phyloP scores from a whole-genome alignment of 2,888 invertebrate species.

The Dicyrtomina minuta region DNA sequence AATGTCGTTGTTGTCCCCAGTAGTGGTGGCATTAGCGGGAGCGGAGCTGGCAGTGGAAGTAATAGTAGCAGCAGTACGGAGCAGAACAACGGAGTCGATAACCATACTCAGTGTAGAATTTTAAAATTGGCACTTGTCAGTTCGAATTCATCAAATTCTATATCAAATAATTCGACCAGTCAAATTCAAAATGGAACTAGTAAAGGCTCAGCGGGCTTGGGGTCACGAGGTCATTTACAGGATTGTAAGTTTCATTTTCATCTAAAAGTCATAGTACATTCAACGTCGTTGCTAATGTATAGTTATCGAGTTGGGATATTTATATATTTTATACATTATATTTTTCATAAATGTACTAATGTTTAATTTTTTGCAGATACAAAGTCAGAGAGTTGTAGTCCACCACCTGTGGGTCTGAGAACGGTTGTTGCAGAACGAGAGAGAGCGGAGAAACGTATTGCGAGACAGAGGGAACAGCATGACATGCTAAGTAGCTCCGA shows the following conservation, averaged over 20 bases:
- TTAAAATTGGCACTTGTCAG: conserved; percentile 21
- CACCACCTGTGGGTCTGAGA: too few relatives aligned
- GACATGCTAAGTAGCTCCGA: neutral
- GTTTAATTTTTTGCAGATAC: neutral
- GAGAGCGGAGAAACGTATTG: neutral
- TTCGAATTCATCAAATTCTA: too few relatives aligned
- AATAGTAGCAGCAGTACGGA: neutral
- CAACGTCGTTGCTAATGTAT: neutral
- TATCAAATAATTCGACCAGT: neutral
- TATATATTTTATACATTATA: neutral
- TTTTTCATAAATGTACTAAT: neutral
- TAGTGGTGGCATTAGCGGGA: too few relatives aligned
- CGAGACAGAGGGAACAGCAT: neutral
- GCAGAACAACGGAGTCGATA: neutral
- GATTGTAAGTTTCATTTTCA: too few relatives aligned
- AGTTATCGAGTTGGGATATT: too few relatives aligned
- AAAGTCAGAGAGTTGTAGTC: too few relatives aligned
- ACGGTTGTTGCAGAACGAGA: too few relatives aligned
- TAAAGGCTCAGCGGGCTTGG: too few relatives aligned
- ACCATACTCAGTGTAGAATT: conserved; percentile 14
- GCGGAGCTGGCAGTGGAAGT: too few relatives aligned
- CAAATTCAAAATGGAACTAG: too few relatives aligned
- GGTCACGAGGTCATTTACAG: too few relatives aligned
- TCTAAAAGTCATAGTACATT: neutral
- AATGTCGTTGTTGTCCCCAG: too few relatives aligned